A percentile compares a stretch with the other conserved stretches of the same genome.
Conservation (phyloP, 2,797 vertebrate species). For the Coendou prehensilis region DNA sequence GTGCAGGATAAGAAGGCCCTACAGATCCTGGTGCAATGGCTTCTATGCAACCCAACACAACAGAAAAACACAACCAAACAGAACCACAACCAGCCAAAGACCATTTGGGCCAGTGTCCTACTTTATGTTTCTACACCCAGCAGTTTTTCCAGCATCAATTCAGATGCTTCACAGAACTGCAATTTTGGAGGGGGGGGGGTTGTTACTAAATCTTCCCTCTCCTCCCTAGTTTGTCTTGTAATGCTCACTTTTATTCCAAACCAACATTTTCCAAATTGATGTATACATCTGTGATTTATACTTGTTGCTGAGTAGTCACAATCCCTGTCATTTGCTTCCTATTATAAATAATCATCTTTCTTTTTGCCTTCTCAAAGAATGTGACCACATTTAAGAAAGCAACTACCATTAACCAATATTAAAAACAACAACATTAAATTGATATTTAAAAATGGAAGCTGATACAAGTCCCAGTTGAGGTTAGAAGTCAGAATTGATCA, state of each 20-base stretch:
- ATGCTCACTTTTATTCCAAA: not conserved
- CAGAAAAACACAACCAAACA: not conserved
- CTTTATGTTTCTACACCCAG: not conserved
- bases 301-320: not conserved
- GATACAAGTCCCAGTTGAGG: not conserved
- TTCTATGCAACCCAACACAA: not conserved
- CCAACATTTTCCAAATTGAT: conserved; percentile 38
- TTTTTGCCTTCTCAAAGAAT: conserved; percentile 69
- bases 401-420: conserved; percentile 55
- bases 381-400: conserved; percentile 61
- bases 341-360: conserved; percentile 51
- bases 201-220: not conserved
- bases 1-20: not conserved
- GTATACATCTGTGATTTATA: not conserved
- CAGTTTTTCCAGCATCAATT: not conserved
- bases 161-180: not conserved
- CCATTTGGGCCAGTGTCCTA: rapidly evolving
- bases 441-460: not conserved
- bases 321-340: conserved; percentile 49
- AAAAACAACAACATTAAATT: not conserved
- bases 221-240: not conserved
- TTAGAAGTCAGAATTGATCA: conserved; percentile 45
- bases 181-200: not conserved
- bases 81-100: not conserved
- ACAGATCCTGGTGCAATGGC: not conserved